Evolutionary conservation across 2,797 vertebrate genomes (phyloP), one percentile per base, ranked within the genome.

Genomic region (Crocidura indochinensis): DNA sequence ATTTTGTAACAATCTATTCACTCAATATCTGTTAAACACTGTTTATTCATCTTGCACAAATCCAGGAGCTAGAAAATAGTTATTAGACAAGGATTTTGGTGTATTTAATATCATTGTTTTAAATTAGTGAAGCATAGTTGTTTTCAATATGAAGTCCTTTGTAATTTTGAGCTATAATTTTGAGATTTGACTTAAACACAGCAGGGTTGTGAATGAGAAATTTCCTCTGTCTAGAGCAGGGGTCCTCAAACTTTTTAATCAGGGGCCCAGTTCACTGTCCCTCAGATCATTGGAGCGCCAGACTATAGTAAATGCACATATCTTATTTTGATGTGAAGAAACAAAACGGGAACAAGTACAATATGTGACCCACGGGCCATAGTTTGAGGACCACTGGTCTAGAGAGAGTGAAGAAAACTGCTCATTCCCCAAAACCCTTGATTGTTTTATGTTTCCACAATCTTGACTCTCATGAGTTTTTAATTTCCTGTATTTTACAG

Each of bases 401-500:
- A 15, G n/a, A 90, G 69, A 10, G 17, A 7, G 4, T 4, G 51
- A 74, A 56, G 14, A n/a, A 20, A 46, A 53, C 31, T n/a, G 76
- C 84, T 91, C 17, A 31, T 20, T 0, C 10, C 49, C n/a, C 14
- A 17, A 12, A 49, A 2, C 19, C 72, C 56, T 67, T 80, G 46
- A 60, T 29, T 47, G 19, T 71, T 88, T 31, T 22, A 62, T 71
- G 65, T 72, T 87, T 91, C 71, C 29, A 27, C 4, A 72, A 26
- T 2, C 12, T 65, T 24, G 2, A 78, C 19, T 83, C 29, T 65
- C 68, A 81, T 76, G 11, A 77, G 26, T 69, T 73, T 80, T 83
- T 84, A 90, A 80, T 88, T 81, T 74, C 4, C 31, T 84, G 31
- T 64, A 75, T 91, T 88, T 88, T 81, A 72, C n/a, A 27, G 31